Conservation (phyloP, 1,140 invertebrate species). For the Brachionus plicatilis region DNA sequence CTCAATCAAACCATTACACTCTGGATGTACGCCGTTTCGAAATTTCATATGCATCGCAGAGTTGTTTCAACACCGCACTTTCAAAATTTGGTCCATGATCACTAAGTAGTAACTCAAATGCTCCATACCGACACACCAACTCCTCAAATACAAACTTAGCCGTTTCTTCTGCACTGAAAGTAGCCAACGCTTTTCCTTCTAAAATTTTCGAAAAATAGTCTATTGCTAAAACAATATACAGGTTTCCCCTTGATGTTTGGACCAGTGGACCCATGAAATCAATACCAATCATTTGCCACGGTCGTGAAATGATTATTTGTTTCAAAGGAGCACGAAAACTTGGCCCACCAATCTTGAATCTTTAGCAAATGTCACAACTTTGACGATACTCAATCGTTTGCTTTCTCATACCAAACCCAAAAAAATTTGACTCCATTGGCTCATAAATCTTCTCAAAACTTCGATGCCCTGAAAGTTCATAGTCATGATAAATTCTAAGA, state of each 20-base stretch:
- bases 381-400: background rate
- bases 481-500: background rate
- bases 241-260: background rate
- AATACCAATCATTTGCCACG: background rate
- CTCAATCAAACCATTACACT: too few species aligned
- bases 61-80: background rate
- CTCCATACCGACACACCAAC: background rate
- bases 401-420: background rate
- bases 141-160: background rate
- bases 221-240: background rate
- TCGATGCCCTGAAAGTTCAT: background rate
- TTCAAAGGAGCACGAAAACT: background rate
- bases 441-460: background rate
- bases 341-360: background rate
- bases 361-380: background rate
- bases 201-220: background rate
- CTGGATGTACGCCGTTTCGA: too few species aligned
- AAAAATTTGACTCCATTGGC: background rate
- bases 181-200: background rate
- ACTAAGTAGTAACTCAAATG: background rate
- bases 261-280: background rate
- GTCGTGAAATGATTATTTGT: background rate
- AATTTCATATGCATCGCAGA: too few species aligned
- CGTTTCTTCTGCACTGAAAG: background rate
- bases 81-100: background rate